Base-by-base conservation (phyloP, 2,113 vertebrate species). In the Zosterops lateralis region DNA sequence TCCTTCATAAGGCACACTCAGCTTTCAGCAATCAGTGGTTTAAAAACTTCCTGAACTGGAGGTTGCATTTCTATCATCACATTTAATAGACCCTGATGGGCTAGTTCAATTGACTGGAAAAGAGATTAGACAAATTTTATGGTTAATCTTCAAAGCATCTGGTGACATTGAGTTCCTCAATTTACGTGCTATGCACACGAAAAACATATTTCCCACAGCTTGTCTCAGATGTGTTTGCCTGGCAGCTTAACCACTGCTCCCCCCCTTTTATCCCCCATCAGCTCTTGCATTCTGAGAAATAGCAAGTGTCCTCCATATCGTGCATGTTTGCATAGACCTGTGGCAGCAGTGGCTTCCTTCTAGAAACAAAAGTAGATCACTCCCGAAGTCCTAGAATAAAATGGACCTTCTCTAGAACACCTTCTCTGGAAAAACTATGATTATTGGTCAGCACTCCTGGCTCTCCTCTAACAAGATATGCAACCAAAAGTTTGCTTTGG, bases 111-210 rank as follows among this genome's bases (percentile, higher is more conserved):
- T 84, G 48, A 77, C 84, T 92, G 87, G 66, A 92, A 88, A 88
- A 89, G 58, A 86, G 40, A 50, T 94, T 89, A 82, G 79, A 78
- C 71, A 78, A 75, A 95, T 85, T 74, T 92, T 82, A 90, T 85
- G 58, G 84, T 90, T 92, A 89, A 68, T 86, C 92, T 95, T 96
- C 93, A 94, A 94, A 94, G 92, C 84, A 65, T 76, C 80, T 92
- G 84, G 76, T 83, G 72, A 73, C 80, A 84, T 0, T 16, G 54
- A 57, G 50, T 89, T 84, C 70, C 66, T 95, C 61, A 32, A 60
- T 71, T 47, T 93, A 78, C 0, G 14, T 91, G 82, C 88, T 71
- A 51, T 47, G 70, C 78, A 51, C 70, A 87, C 4, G 12, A 65
- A 90, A 72, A 70, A 28, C 31, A 13, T 40, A 45, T 75, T 91